These are phyloP conservation scores for Sardinella longiceps DNA, from an alignment of 2,797 vertebrate species.

Conservation along the genomic window DNA sequence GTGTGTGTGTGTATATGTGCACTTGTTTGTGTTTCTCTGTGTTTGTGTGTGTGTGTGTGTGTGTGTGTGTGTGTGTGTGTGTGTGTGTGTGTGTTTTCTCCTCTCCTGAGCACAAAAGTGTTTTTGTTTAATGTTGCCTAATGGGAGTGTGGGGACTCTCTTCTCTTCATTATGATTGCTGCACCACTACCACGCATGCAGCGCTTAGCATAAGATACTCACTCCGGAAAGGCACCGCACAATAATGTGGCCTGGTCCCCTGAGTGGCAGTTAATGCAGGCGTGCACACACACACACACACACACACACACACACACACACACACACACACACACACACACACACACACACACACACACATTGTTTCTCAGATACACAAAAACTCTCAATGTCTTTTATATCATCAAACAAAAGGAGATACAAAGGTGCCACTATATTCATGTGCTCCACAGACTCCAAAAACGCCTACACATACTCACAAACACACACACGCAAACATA, in stretches of 20 bases:
- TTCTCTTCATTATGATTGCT: not conserved
- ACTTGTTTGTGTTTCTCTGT: no score
- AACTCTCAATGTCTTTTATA: not conserved
- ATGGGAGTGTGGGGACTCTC: not conserved
- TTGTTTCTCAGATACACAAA: not conserved
- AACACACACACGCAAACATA: not conserved
- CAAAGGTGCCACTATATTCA: not conserved
- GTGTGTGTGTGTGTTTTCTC: not conserved
- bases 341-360: not conserved
- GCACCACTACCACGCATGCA: not conserved
- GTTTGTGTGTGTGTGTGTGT: not conserved
- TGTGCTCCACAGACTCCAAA: not conserved
- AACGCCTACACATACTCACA: not conserved
- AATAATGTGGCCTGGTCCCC: not conserved
- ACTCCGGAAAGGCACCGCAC: not conserved
- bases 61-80: not conserved
- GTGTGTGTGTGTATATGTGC: slow-evolving; percentile 2
- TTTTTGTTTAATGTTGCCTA: not conserved
- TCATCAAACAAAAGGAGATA: no score
- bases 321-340: slow-evolving; percentile 15
- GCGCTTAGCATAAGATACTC: not conserved
- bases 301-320: not conserved
- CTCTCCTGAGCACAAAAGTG: not conserved
- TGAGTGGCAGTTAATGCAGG: not conserved
- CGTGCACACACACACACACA: not conserved